Conservation (phyloP, 2,113 vertebrate species). For the Thamnophis sirtalis region DNA sequence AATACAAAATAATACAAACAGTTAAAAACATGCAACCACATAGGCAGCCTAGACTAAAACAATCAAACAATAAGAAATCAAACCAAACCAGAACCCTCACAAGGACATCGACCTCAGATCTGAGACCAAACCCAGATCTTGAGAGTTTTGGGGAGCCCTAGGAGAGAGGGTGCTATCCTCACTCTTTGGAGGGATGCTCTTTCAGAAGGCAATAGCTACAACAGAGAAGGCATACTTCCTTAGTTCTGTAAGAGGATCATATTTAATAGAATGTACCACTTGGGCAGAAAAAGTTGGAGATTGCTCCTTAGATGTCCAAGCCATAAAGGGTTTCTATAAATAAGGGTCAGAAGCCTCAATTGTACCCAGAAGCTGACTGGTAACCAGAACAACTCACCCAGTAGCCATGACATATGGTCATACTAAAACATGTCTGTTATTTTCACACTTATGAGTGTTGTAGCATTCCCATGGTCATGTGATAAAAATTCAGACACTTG, state of each 20-base stretch:
- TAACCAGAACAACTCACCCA: background rate
- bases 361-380: background rate
- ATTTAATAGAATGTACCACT: background rate
- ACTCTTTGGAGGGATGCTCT: background rate
- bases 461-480: background rate
- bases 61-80: background rate
- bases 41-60: background rate
- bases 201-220: background rate
- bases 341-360: background rate
- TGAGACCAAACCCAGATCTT: background rate
- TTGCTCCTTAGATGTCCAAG: background rate
- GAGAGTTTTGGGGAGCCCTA: background rate
- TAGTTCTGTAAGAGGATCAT: background rate
- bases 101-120: background rate
- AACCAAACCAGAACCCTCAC: background rate
- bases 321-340: background rate
- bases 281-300: background rate
- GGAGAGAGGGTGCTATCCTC: background rate
- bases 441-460: background rate
- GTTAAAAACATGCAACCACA: background rate
- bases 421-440: background rate
- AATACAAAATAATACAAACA: background rate
- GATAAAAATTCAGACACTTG: background rate
- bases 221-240: background rate
- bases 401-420: background rate